A percentile compares a stretch with the other conserved stretches of the same genome.
phyloP scores from a whole-genome alignment of 2,888 invertebrate species.

The Elaeidobius kamerunicus region DNA sequence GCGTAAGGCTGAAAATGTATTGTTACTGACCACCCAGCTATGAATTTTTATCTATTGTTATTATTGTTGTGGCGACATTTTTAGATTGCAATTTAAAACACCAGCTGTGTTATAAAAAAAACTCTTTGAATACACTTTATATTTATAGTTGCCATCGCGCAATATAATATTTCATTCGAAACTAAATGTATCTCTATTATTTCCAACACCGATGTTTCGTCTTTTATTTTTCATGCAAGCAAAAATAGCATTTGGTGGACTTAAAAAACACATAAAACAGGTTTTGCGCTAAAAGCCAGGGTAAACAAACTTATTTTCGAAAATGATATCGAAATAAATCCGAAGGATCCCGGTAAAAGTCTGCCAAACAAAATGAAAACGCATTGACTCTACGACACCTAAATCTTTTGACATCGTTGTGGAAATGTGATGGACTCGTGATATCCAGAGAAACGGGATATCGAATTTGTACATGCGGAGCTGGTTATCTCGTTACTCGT shows the following conservation, averaged over 20 bases:
- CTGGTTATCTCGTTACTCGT: too few relatives aligned
- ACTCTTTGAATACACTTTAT: too few relatives aligned
- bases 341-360: constrained; percentile 21
- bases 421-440: constrained; percentile 28
- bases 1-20: too few relatives aligned
- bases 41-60: too few relatives aligned
- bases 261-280: constrained; percentile 18
- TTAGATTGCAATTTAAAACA: too few relatives aligned
- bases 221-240: constrained; percentile 14
- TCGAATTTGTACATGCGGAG: constrained; percentile 16
- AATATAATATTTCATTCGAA: too few relatives aligned
- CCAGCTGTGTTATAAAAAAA: too few relatives aligned
- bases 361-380: constrained; percentile 25
- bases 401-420: constrained; percentile 24
- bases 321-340: constrained; percentile 27
- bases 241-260: constrained; percentile 5
- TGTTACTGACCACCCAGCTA: too few relatives aligned
- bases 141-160: too few relatives aligned
- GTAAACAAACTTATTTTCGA: constrained; percentile 23
- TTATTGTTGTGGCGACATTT: too few relatives aligned
- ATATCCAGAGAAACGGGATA: constrained; percentile 15
- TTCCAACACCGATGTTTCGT: too few relatives aligned
- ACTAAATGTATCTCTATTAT: too few relatives aligned
- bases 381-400: constrained; percentile 24
- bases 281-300: constrained; percentile 17